Conservation (phyloP, 2,888 invertebrate species). For the Cantharis flavilabris region DNA sequence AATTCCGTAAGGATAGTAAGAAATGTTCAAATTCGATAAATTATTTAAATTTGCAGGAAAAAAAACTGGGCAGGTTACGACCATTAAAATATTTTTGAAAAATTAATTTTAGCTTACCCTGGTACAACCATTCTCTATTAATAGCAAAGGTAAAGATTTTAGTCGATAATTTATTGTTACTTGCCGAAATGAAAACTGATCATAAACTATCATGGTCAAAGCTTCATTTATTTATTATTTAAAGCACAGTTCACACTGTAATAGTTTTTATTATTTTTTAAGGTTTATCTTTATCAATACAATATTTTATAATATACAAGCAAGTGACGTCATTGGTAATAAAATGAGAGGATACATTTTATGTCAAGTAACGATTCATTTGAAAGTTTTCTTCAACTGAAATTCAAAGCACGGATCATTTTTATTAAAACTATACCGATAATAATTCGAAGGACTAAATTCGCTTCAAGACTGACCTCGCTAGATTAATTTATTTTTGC, state of each 20-base stretch:
- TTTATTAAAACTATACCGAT: too few species aligned
- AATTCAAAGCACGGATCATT: too few species aligned
- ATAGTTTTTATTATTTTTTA: too few species aligned
- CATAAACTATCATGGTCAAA: not conserved
- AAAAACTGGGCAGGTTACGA: not conserved
- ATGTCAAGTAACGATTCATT: too few species aligned
- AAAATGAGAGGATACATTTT: too few species aligned
- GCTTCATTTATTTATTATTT: not conserved
- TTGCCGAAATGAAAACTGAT: not conserved
- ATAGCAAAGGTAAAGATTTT: not conserved
- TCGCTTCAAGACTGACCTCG: too few species aligned
- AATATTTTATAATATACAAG: too few species aligned
- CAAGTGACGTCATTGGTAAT: too few species aligned
- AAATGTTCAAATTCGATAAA: not conserved
- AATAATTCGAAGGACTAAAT: not conserved
- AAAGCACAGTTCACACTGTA: not conserved
- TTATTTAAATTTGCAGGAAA: not conserved
- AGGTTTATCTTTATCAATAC: too few species aligned
- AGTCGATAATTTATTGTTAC: not conserved
- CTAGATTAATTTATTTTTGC: too few species aligned
- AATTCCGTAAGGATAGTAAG: not conserved
- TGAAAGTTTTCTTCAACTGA: too few species aligned
- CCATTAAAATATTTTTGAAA: not conserved
- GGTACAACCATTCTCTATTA: not conserved
- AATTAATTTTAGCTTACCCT: not conserved